Conservation (phyloP, 1,140 invertebrate species). For the Drosophila tani region DNA sequence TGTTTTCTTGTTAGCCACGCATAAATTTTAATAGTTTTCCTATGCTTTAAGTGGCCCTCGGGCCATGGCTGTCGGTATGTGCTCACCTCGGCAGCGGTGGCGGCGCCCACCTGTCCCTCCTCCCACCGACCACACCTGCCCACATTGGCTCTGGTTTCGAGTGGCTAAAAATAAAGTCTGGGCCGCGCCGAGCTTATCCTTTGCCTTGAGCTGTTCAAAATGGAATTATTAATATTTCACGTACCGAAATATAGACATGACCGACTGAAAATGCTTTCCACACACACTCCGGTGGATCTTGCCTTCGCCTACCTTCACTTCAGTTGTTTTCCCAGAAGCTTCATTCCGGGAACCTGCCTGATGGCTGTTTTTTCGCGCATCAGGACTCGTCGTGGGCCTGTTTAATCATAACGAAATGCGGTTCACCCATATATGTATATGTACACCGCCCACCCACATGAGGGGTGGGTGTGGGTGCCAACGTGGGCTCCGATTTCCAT, state of each 20-base stretch:
- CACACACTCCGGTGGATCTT: slow-evolving; percentile 27
- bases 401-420: slow-evolving; percentile 61
- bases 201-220: slow-evolving; percentile 65
- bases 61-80: slow-evolving; percentile 17
- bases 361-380: slow-evolving; percentile 52
- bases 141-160: slow-evolving; percentile 24
- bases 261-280: slow-evolving; percentile 40
- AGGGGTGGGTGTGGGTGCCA: slow-evolving; percentile 12
- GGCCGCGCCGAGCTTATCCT: slow-evolving; percentile 57
- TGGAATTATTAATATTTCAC: slow-evolving; percentile 70
- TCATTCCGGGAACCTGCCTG: slow-evolving; percentile 3
- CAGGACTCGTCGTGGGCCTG: slow-evolving; percentile 46
- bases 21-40: slow-evolving; percentile 79
- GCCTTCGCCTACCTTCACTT: slow-evolving; percentile 15
- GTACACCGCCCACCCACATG: background rate
- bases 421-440: slow-evolving; percentile 17
- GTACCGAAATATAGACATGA: slow-evolving; percentile 63
- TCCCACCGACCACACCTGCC: slow-evolving; percentile 10
- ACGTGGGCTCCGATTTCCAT: slow-evolving; percentile 49
- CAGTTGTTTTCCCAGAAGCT: background rate
- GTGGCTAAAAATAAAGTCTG: slow-evolving; percentile 62
- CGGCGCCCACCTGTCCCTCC: background rate
- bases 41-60: slow-evolving; percentile 65
- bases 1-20: slow-evolving; percentile 51
- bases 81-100: slow-evolving; percentile 7